Percentiles rank a stretch among this genome's conserved stretches.
Evolutionary conservation across 2,888 invertebrate genomes (phyloP).

Genomic region (Polyommatus icarus): DNA sequence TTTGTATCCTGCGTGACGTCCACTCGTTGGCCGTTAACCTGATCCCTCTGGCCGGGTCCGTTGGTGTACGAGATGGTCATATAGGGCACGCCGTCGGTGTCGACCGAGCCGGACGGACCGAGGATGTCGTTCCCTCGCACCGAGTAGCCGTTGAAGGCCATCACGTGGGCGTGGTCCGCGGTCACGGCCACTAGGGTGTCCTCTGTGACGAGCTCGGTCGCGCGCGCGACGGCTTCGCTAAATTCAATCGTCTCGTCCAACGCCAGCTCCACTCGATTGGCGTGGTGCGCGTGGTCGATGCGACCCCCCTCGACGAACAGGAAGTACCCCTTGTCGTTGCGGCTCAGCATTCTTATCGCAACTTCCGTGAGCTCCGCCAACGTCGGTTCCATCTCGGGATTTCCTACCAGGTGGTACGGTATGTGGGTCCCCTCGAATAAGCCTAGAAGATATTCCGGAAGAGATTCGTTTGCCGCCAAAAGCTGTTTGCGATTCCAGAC

Average conservation of each 20-base stretch:
- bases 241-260: conserved; percentile 83
- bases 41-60: conserved; percentile 72
- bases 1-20: conserved; percentile 52
- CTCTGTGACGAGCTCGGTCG: conserved; percentile 54
- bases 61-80: conserved; percentile 80
- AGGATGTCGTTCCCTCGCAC: conserved; percentile 56
- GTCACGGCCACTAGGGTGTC: conserved; percentile 88
- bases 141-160: conserved; percentile 83
- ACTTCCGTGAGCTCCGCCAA: conserved; percentile 50
- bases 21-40: conserved; percentile 54
- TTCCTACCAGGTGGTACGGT: background rate
- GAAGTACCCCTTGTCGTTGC: conserved; percentile 83
- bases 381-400: conserved; percentile 26
- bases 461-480: conserved; percentile 5
- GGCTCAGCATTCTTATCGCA: conserved; percentile 83
- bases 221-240: conserved; percentile 70
- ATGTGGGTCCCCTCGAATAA: conserved; percentile 22
- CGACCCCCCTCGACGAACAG: conserved; percentile 83
- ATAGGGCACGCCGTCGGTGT: conserved; percentile 65
- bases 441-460: conserved; percentile 21
- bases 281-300: conserved; percentile 83
- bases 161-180: conserved; percentile 85
- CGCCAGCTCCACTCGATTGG: conserved; percentile 71
- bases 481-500: conserved; percentile 28
- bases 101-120: conserved; percentile 53